Conservation (phyloP, 2,797 vertebrate genomes). For the Acanthiza pusilla region DNA sequence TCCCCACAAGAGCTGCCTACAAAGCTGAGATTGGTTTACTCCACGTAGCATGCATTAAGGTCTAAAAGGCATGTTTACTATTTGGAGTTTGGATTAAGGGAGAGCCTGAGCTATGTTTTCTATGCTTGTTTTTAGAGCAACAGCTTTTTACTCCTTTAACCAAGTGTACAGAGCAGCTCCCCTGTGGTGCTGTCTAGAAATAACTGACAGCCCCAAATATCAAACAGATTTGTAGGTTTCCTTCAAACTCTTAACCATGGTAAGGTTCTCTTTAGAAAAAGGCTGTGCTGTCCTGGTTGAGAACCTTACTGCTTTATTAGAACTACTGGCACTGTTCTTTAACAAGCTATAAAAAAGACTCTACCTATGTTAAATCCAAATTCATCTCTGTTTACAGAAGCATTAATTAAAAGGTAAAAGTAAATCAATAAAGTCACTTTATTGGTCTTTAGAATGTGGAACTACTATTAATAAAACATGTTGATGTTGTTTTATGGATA, state of each 20-base stretch:
- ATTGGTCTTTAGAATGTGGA: constrained; percentile 20
- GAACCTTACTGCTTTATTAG: not conserved
- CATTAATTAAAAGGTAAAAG: constrained; percentile 16
- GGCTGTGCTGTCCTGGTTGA: not conserved
- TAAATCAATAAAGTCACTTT: constrained; percentile 29
- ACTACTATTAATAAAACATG: constrained; percentile 51
- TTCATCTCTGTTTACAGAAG: not conserved
- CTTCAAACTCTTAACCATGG: not conserved
- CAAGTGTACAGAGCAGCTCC: not conserved
- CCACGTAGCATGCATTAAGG: not conserved
- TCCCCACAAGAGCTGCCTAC: not conserved
- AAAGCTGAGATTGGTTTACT: not conserved
- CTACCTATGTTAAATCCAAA: not conserved
- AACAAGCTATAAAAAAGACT: not conserved
- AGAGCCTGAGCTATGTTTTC: not conserved
- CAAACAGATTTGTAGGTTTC: not conserved
- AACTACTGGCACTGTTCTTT: not conserved
- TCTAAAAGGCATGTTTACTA: not conserved
- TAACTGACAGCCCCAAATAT: not conserved
- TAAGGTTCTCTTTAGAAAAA: not conserved
- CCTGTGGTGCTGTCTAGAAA: not conserved
- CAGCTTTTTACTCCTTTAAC: not conserved
- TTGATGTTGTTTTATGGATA: not conserved
- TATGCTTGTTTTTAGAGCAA: not conserved
- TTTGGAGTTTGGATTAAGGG: not conserved